phyloP scores from a whole-genome alignment of 2,888 invertebrate species.

The Diloba caeruleocephala region DNA sequence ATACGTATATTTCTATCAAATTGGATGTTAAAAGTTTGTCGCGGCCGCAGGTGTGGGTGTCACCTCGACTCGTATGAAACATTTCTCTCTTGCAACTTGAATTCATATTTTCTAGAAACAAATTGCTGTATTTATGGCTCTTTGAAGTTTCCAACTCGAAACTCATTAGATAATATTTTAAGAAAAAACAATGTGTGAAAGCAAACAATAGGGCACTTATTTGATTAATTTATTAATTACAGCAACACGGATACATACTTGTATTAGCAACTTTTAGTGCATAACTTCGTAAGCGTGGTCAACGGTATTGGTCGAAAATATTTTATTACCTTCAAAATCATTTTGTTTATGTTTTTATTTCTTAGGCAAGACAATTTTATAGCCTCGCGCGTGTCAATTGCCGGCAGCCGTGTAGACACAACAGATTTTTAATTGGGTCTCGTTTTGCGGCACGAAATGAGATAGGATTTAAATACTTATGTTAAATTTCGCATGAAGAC shows the following conservation, averaged over 20 bases:
- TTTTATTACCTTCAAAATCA: conserved; percentile 2
- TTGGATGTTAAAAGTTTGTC: conserved; percentile 68
- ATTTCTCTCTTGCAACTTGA: conserved; percentile 79
- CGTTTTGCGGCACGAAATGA: too few relatives aligned
- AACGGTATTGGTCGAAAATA: conserved; percentile 6
- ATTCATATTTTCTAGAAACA: conserved; percentile 74
- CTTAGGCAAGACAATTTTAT: conserved; percentile 9
- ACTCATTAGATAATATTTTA: conserved; percentile 41
- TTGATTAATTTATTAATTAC: conserved; percentile 8
- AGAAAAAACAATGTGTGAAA: conserved; percentile 8
- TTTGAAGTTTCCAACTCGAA: conserved; percentile 58
- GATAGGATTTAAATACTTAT: too few relatives aligned
- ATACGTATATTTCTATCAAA: conserved; percentile 51
- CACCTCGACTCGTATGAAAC: conserved; percentile 74
- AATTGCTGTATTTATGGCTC: conserved; percentile 73
- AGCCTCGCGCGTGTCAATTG: too few relatives aligned
- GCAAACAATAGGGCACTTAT: background rate
- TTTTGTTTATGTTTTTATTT: conserved; percentile 25
- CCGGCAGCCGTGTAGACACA: too few relatives aligned
- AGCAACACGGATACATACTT: background rate
- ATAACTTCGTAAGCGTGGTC: background rate
- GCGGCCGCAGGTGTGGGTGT: conserved; percentile 76
- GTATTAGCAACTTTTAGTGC: background rate
- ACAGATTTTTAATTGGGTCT: too few relatives aligned
- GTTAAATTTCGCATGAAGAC: too few relatives aligned